These are phyloP conservation scores for Koerneria pararmatus DNA, from an alignment of 2,888 invertebrate genomes.

Conservation along the genomic window DNA sequence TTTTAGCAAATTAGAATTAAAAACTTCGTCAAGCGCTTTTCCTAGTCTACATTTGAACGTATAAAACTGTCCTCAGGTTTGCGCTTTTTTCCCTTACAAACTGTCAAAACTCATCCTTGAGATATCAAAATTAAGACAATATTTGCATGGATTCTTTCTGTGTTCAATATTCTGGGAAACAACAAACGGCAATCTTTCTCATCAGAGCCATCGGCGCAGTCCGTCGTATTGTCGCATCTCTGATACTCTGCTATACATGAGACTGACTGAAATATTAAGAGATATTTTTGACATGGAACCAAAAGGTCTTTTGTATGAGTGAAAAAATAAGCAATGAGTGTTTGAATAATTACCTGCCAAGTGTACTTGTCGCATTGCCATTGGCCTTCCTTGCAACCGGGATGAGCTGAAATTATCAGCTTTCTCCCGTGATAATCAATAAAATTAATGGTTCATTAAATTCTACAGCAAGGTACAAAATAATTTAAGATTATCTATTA, in stretches of 20 bases:
- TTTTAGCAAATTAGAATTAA: not conserved
- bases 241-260: conserved; percentile 89
- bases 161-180: not conserved
- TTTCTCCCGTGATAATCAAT: too few relatives aligned
- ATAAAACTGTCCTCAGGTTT: too few relatives aligned
- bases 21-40: too few relatives aligned
- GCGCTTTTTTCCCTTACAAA: too few relatives aligned
- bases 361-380: conserved; percentile 86
- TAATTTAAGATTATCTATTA: too few relatives aligned
- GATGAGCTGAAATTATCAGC: conserved; percentile 74
- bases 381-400: conserved; percentile 82
- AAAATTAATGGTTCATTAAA: too few relatives aligned
- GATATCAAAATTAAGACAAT: not conserved
- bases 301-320: not conserved
- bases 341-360: too few relatives aligned
- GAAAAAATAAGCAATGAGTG: too few relatives aligned
- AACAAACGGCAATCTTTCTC: conserved; percentile 87
- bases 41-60: too few relatives aligned
- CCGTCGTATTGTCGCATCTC: conserved; percentile 88
- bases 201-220: conserved; percentile 90
- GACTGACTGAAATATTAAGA: conserved; percentile 64
- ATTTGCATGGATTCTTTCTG: too few relatives aligned
- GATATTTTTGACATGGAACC: not conserved
- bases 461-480: too few relatives aligned
- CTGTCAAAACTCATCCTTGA: not conserved